Percentiles rank a stretch among this genome's conserved stretches.
Conservation (phyloP, 2,113 vertebrate genomes). For the Tichodroma muraria region DNA sequence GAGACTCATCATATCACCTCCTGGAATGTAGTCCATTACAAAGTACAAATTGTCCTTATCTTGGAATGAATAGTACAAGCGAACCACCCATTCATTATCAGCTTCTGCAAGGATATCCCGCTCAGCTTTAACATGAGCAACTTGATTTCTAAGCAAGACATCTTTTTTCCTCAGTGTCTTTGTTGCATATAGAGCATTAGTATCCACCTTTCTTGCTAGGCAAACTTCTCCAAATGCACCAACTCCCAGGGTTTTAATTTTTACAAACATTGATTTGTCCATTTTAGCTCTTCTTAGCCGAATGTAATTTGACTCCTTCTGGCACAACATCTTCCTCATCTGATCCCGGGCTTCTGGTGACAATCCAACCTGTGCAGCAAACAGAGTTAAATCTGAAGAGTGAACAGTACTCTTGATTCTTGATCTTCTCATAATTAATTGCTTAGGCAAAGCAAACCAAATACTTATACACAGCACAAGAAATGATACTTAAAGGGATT, state of each 20-base stretch:
- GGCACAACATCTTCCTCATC: slow-evolving; percentile 98
- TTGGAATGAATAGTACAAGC: slow-evolving; percentile 98
- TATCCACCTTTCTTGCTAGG: slow-evolving; percentile 94
- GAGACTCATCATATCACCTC: slow-evolving; percentile 99
- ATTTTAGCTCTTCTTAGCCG: slow-evolving; percentile 97
- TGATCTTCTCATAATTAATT: neutral
- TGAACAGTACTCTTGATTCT: slow-evolving; percentile 25
- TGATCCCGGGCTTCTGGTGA: slow-evolving; percentile 95
- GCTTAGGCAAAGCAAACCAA: slow-evolving; percentile 44
- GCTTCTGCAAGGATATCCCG: slow-evolving; percentile 96
- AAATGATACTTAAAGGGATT: neutral
- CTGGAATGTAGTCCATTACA: slow-evolving; percentile 99
- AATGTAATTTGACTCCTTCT: slow-evolving; percentile 99
- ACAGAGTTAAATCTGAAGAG: slow-evolving; percentile 37
- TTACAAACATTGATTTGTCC: slow-evolving; percentile 98
- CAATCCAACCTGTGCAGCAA: slow-evolving; percentile 86
- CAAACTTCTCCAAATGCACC: slow-evolving; percentile 98
- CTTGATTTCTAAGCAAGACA: slow-evolving; percentile 94
- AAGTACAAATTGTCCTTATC: slow-evolving; percentile 98
- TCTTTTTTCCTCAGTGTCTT: slow-evolving; percentile 99
- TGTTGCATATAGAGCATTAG: slow-evolving; percentile 94
- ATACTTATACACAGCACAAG: slow-evolving; percentile 35
- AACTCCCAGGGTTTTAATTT: slow-evolving; percentile 95
- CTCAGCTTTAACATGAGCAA: slow-evolving; percentile 98
- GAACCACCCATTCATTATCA: slow-evolving; percentile 99